These are phyloP conservation scores for Streblospio benedicti DNA, from an alignment of 1,140 invertebrate genomes.

Conservation along the genomic window DNA sequence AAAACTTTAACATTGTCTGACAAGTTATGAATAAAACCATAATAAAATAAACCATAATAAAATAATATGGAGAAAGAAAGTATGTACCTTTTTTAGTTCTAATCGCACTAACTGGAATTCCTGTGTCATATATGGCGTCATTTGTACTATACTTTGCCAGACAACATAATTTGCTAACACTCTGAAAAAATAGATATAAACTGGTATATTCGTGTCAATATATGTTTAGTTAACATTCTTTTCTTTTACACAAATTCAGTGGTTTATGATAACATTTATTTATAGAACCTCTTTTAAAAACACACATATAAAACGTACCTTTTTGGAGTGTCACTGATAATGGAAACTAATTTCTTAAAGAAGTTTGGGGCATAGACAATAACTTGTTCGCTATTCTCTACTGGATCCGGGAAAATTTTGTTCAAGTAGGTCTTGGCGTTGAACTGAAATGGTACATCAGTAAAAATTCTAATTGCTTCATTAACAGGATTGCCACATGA, in stretches of 20 bases:
- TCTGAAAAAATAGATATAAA: no score
- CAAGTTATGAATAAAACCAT: no score
- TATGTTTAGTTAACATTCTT: no score
- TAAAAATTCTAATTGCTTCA: no score
- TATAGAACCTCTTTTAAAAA: no score
- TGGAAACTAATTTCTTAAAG: background rate
- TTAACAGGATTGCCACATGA: no score
- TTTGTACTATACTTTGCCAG: background rate
- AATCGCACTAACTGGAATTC: constrained; percentile 1
- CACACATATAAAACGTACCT: background rate
- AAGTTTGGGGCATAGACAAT: background rate
- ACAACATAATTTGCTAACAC: constrained; percentile 5
- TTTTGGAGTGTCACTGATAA: background rate
- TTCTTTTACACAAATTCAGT: no score
- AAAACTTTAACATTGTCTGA: no score
- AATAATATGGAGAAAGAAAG: no score
- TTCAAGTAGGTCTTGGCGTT: background rate
- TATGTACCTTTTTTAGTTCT: no score
- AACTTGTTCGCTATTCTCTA: background rate
- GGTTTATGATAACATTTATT: background rate
- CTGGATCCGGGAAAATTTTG: background rate
- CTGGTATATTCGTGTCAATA: no score
- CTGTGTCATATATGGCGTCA: background rate
- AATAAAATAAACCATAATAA: no score
- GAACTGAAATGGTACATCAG: constrained; percentile 9